Percentiles rank a stretch among this genome's conserved stretches.
These are phyloP conservation scores for Drosophila mimetica DNA, from an alignment of 2,888 invertebrate species.

Conservation along the genomic window DNA sequence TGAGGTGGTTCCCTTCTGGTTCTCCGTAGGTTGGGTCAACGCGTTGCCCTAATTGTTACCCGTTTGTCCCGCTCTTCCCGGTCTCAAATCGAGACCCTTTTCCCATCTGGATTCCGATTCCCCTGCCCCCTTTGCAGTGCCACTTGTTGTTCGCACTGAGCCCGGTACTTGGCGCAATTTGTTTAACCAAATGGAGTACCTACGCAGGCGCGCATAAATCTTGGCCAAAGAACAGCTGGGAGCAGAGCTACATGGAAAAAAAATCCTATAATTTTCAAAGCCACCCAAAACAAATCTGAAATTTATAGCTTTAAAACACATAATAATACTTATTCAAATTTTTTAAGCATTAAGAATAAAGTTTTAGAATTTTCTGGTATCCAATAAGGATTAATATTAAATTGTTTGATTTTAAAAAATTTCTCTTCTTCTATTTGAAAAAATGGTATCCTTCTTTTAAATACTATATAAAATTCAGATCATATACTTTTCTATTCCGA, in stretches of 20 bases:
- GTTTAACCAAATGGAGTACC: slow-evolving; percentile 63
- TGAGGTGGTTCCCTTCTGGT: slow-evolving; percentile 43
- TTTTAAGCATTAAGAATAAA: too few species aligned
- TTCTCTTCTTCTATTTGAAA: too few species aligned
- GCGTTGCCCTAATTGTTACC: slow-evolving; percentile 66
- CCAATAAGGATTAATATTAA: too few species aligned
- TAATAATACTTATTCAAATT: too few species aligned
- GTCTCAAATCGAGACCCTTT: background rate
- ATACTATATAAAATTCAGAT: too few species aligned
- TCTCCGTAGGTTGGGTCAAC: slow-evolving; percentile 52
- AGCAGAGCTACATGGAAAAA: slow-evolving; percentile 1
- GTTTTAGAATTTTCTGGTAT: too few species aligned
- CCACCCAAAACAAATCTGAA: too few species aligned
- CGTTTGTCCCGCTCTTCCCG: slow-evolving; percentile 16
- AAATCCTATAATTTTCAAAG: too few species aligned
- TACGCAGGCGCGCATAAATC: slow-evolving; percentile 63
- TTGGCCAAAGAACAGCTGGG: slow-evolving; percentile 60
- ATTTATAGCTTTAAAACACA: too few species aligned
- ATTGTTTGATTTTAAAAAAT: too few species aligned
- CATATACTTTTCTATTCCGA: too few species aligned
- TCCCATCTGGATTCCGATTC: background rate
- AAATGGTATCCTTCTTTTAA: too few species aligned
- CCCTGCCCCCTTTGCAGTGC: background rate
- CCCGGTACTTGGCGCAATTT: slow-evolving; percentile 68
- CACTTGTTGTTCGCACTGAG: slow-evolving; percentile 33